phyloP scores from a whole-genome alignment of 1,140 invertebrate genomes.

The Chironomus tepperi region DNA sequence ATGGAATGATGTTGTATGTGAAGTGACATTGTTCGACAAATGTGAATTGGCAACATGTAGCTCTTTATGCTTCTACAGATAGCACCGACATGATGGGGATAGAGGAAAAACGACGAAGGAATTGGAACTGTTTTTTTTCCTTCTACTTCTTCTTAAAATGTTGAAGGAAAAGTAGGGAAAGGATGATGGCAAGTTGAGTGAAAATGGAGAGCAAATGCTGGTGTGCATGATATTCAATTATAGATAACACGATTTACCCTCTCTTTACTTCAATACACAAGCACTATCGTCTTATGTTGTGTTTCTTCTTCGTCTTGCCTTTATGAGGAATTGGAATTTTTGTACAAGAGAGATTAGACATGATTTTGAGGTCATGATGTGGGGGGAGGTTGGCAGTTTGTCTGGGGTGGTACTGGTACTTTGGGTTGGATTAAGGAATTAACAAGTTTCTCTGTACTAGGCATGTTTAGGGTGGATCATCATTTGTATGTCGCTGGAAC shows the following conservation, averaged over 20 bases:
- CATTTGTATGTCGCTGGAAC: no score
- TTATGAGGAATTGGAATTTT: slow-evolving; percentile 5
- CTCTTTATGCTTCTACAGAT: neutral
- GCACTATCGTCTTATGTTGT: neutral
- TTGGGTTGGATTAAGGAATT: no score
- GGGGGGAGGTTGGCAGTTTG: no score
- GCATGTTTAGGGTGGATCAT: no score
- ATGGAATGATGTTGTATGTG: slow-evolving; percentile 12
- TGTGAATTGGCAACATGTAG: slow-evolving; percentile 12
- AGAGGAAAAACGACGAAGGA: no score
- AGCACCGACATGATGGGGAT: no score
- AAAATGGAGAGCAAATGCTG: slow-evolving; percentile 5
- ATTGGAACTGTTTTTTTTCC: no score
- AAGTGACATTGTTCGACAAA: slow-evolving; percentile 12
- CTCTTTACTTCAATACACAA: neutral
- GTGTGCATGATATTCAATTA: slow-evolving; percentile 8
- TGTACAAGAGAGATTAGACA: neutral
- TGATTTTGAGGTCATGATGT: no score
- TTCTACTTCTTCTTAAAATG: no score
- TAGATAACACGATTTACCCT: slow-evolving; percentile 12
- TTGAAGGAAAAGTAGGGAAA: neutral
- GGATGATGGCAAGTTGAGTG: neutral
- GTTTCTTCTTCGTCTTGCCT: neutral
- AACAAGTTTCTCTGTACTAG: no score
- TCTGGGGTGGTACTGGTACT: no score